These are phyloP conservation scores for Cephus rjabovi DNA, from an alignment of 2,888 invertebrate species.

Conservation along the genomic window DNA sequence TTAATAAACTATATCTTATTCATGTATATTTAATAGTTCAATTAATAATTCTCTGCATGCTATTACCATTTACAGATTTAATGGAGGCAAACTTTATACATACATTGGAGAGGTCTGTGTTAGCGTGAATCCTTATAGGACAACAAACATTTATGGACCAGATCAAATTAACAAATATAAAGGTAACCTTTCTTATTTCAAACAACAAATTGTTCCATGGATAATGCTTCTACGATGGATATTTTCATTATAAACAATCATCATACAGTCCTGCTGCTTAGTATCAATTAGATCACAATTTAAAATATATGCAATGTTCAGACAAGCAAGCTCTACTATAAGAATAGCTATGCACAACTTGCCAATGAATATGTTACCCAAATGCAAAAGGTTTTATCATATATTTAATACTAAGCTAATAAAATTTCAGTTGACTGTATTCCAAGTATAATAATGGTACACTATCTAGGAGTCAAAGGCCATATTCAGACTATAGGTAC, in stretches of 20 bases:
- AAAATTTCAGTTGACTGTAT: no score
- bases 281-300: conserved; percentile 4
- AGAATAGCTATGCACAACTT: no score
- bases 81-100: conserved; percentile 93
- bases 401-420: no score
- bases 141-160: conserved; percentile 90
- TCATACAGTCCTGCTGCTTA: conserved; percentile 1
- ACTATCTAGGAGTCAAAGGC: no score
- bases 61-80: conserved; percentile 78
- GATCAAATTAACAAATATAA: conserved; percentile 90
- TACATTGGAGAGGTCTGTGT: conserved; percentile 99
- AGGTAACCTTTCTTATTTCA: conserved; percentile 66
- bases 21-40: neutral
- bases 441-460: no score
- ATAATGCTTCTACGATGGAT: no score
- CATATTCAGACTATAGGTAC: no score
- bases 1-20: neutral
- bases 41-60: no score
- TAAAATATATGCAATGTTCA: conserved; percentile 3
- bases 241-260: neutral
- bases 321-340: no score
- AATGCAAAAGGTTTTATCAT: no score
- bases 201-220: neutral
- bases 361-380: no score
- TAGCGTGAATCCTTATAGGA: conserved; percentile 96